Evolutionary conservation across 1,140 invertebrate species (phyloP), one percentile per base, ranked within the genome.

Genomic region (Zaprionus tsacasi): DNA sequence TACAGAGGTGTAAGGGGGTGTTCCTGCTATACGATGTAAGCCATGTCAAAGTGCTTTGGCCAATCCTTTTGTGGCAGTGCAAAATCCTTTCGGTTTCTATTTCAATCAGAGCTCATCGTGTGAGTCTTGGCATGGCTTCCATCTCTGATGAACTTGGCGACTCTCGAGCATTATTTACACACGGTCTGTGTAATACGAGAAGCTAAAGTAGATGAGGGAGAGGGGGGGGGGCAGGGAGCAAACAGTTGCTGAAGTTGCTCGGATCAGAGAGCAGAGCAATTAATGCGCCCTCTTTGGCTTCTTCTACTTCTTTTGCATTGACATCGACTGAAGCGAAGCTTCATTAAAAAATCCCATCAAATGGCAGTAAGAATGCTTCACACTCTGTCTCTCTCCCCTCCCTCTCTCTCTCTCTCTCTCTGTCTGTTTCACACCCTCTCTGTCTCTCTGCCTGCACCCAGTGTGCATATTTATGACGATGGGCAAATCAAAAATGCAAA

Each of bases 401-500:
- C 17, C 27, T 52, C 45, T 54, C 64, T 40, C 40, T 15, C 45
- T 45, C 27, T 65, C 78, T 65, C 66, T 69, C 40, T 2, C 6
- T n/a, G 3, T 30, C 27, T 30, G 27, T 30, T 30, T 30, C 27
- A 30, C 27, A 30, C 27, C 3, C 27, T 7, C 38, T 40, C 38
- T n/a, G 6, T 40, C 13, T 21, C 21, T 21, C 21, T 1, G 1
- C n/a, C 40, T 43, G 40, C 40, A 43, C n/a, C n/a, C 6, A n/a
- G 40, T 43, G 78, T 87, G 85, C 82, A 87, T 87, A 87, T 87
- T 87, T 87, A 88, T 87, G 80, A 78, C 64, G 83, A 79, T 73
- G 87, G 73, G 67, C 83, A 80, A 88, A 87, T 87, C 82, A 87
- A 87, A 87, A 87, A 87, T 87, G 82, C 80, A 88, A 88, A 88